These are phyloP conservation scores for Cosmopolites sordidus DNA, from an alignment of 2,888 invertebrate genomes.

Conservation along the genomic window DNA sequence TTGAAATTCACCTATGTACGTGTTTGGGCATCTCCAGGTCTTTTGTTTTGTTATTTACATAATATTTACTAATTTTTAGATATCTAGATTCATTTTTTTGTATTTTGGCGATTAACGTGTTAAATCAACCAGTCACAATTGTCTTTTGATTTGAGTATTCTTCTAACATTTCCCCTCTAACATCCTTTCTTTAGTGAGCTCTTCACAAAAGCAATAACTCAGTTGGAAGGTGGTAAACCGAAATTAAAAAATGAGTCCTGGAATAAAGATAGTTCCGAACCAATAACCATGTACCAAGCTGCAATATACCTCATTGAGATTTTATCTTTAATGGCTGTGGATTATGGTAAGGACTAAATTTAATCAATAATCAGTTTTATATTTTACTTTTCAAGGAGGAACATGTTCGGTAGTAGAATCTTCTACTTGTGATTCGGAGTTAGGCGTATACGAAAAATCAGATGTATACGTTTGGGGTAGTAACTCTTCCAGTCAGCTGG, in stretches of 20 bases:
- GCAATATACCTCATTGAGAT: constrained; percentile 55
- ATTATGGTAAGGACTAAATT: constrained; percentile 38
- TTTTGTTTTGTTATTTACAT: too few relatives aligned
- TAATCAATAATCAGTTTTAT: not conserved
- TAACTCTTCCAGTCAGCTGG: constrained; percentile 61
- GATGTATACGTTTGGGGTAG: constrained; percentile 63
- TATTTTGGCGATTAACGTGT: too few relatives aligned
- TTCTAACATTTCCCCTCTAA: constrained; percentile 13
- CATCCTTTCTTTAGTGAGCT: constrained; percentile 44
- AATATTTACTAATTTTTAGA: too few relatives aligned
- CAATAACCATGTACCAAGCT: constrained; percentile 50
- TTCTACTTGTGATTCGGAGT: constrained; percentile 30
- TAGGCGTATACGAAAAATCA: constrained; percentile 43
- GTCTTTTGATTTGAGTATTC: not conserved
- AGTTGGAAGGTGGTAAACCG: constrained; percentile 37
- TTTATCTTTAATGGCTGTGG: constrained; percentile 47
- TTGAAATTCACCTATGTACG: too few relatives aligned
- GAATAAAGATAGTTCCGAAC: constrained; percentile 26
- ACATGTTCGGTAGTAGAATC: constrained; percentile 38
- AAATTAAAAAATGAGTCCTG: constrained; percentile 27
- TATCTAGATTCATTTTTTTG: too few relatives aligned
- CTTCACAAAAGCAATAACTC: constrained; percentile 38
- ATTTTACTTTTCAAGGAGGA: constrained; percentile 25
- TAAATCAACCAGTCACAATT: not conserved
- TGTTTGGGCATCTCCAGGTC: too few relatives aligned